A percentile compares a stretch with the other conserved stretches of the same genome.
phyloP scores from a whole-genome alignment of 2,888 invertebrate genomes.

The Platerodrilus igneus region DNA sequence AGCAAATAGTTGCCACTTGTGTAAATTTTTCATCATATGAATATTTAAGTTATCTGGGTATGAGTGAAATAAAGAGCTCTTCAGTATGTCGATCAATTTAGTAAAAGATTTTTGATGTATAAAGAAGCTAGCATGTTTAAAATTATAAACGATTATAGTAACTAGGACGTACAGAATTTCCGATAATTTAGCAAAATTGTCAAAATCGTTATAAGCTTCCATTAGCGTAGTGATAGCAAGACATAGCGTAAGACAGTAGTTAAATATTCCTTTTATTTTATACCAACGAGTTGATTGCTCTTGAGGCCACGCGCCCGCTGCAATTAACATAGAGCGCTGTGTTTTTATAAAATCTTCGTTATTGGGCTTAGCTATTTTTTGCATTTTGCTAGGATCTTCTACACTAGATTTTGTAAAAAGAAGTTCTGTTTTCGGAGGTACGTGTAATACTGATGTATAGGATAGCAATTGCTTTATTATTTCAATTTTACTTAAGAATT shows the following conservation, averaged over 20 bases:
- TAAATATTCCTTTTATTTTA: conserved; percentile 2
- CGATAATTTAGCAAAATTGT: conserved; percentile 15
- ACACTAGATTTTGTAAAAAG: too few species aligned
- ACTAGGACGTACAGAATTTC: conserved; percentile 20
- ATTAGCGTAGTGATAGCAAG: conserved; percentile 11
- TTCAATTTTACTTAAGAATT: too few species aligned
- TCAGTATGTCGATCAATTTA: conserved; percentile 9
- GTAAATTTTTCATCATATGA: conserved; percentile 13
- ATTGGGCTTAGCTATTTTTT: conserved; percentile 8
- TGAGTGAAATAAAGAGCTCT: conserved; percentile 14
- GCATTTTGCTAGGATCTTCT: too few species aligned
- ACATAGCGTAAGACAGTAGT: conserved; percentile 2
- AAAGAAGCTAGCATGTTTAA: conserved; percentile 12
- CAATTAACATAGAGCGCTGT: conserved; percentile 10
- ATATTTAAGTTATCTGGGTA: conserved; percentile 16
- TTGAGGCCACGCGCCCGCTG: conserved; percentile 14
- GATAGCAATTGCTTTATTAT: too few species aligned
- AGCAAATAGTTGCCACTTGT: conserved; percentile 10
- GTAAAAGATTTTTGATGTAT: conserved; percentile 10
- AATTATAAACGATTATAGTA: conserved; percentile 10
- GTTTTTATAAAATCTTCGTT: conserved; percentile 8
- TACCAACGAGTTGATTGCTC: conserved; percentile 5
- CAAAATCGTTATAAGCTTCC: conserved; percentile 9
- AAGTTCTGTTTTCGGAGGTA: too few species aligned
- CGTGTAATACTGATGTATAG: too few species aligned